Evolutionary conservation across 35 echinoderm and acorn worm species (phyloP).

Genomic region (Holothuria glaberrima): DNA sequence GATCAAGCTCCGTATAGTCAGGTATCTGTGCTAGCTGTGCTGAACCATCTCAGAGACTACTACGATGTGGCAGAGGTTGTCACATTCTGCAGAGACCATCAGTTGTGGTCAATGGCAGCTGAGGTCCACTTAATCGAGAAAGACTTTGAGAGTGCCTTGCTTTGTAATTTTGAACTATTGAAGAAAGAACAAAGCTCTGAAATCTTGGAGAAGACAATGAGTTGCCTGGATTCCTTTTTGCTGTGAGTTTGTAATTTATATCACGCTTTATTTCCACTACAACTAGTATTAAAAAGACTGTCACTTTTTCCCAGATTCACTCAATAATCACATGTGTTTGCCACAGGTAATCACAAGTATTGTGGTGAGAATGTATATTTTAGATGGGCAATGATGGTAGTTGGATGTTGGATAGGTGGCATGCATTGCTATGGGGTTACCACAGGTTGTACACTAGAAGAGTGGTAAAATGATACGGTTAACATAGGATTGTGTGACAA

Average conservation of each 20-base stretch:
- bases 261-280: no score
- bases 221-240: no score
- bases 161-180: constrained; percentile 2
- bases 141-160: constrained; percentile 39
- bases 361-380: not conserved
- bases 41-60: constrained; percentile 46
- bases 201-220: no score
- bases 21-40: constrained; percentile 20
- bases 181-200: no score
- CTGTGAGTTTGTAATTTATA: no score
- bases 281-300: no score
- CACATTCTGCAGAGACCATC: constrained; percentile 49
- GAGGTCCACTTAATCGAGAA: constrained; percentile 48
- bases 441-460: no score
- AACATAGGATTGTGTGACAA: no score
- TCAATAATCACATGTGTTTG: no score
- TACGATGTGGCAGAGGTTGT: constrained; percentile 59
- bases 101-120: constrained; percentile 44
- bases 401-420: not conserved
- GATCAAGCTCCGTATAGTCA: constrained; percentile 49
- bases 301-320: no score
- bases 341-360: not conserved
- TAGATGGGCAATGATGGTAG: not conserved
- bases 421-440: no score
- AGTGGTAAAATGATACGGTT: no score